phyloP scores from a whole-genome alignment of 2,113 vertebrate species.

The Panthera uncia region DNA sequence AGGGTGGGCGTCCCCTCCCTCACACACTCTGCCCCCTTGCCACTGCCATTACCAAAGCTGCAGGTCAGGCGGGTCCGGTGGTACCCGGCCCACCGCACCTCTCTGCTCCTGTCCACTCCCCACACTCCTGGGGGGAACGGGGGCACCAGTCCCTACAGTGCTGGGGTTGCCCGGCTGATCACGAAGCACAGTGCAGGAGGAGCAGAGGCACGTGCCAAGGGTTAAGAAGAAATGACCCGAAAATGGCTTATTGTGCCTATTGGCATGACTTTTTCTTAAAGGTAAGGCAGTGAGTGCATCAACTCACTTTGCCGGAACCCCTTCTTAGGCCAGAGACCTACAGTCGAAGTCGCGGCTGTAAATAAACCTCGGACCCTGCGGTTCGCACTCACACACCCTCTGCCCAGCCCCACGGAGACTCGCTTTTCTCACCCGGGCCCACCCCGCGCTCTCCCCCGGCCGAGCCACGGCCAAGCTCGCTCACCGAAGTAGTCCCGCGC shows the following conservation, averaged over 20 bases:
- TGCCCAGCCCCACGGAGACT: neutral
- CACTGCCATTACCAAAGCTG: neutral
- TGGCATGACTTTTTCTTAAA: neutral
- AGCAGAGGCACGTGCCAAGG: neutral
- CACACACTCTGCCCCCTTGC: neutral
- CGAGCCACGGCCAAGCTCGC: slow-evolving; percentile 59
- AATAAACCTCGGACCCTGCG: neutral
- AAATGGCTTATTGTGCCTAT: neutral
- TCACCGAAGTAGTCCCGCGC: slow-evolving; percentile 99
- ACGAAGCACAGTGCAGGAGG: neutral
- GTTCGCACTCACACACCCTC: neutral
- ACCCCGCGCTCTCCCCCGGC: neutral
- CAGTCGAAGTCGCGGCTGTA: neutral
- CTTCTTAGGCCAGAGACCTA: neutral
- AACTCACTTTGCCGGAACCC: neutral
- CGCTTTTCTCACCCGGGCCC: neutral
- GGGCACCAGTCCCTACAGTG: neutral
- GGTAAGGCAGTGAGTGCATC: neutral
- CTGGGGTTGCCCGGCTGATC: neutral
- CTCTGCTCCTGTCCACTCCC: neutral
- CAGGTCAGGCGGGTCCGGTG: neutral
- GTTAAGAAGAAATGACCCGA: neutral
- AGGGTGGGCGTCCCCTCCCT: neutral
- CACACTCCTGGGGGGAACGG: neutral
- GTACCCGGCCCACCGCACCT: neutral